Evolutionary conservation across 2,888 invertebrate genomes (phyloP).

Genomic region (Pimpla rufipes): DNA sequence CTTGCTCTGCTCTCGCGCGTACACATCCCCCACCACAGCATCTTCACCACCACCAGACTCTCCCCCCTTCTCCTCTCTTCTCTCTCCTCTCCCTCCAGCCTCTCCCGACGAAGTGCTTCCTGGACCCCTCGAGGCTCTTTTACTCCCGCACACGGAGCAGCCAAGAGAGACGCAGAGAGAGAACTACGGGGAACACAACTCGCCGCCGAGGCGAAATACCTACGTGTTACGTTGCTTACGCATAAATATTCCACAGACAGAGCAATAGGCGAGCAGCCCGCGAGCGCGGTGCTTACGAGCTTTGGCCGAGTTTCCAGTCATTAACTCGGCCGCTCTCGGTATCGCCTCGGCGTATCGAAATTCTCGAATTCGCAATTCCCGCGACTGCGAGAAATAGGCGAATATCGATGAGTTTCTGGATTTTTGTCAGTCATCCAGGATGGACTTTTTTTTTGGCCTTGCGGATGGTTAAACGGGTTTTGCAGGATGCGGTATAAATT

Average conservation of each 20-base stretch:
- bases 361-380: not conserved
- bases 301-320: not conserved
- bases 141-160: slow-evolving; percentile 47
- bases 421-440: too few species aligned
- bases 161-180: too few species aligned
- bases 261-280: slow-evolving; percentile 9
- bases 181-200: slow-evolving; percentile 11
- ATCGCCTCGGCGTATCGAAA: not conserved
- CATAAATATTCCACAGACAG: slow-evolving; percentile 42
- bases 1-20: slow-evolving; percentile 64
- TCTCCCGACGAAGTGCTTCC: slow-evolving; percentile 58
- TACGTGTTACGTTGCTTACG: slow-evolving; percentile 42
- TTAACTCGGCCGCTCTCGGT: not conserved
- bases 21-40: slow-evolving; percentile 61
- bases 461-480: too few species aligned
- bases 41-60: slow-evolving; percentile 35
- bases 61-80: slow-evolving; percentile 29
- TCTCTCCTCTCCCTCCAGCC: slow-evolving; percentile 57
- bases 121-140: slow-evolving; percentile 56
- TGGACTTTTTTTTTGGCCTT: too few species aligned
- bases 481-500: too few species aligned
- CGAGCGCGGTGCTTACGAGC: not conserved
- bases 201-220: slow-evolving; percentile 26
- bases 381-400: too few species aligned
- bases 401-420: too few species aligned